phyloP scores from a whole-genome alignment of 2,113 vertebrate species.

The Pyrgilauda ruficollis region DNA sequence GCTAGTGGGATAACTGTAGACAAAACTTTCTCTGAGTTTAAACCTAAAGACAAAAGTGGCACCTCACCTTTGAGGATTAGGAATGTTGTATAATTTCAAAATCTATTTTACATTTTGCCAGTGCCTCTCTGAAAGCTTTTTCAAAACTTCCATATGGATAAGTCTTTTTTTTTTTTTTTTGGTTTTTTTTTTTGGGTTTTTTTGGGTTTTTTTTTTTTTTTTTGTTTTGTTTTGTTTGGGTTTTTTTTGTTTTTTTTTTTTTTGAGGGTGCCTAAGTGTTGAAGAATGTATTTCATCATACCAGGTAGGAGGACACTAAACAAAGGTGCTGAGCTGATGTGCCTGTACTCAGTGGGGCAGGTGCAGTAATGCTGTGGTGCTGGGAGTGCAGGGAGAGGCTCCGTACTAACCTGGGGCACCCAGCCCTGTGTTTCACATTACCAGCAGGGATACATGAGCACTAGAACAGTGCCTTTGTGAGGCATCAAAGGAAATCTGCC shows the following conservation, averaged over 20 bases:
- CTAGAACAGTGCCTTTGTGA: accelerated
- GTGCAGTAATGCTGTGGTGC: background rate
- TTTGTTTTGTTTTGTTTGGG: background rate
- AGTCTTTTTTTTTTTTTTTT: background rate
- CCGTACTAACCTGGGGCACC: background rate
- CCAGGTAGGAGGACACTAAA: background rate
- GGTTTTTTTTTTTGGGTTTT: background rate
- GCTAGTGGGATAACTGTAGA: background rate
- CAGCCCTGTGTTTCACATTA: background rate
- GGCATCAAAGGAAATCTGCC: background rate
- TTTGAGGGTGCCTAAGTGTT: background rate
- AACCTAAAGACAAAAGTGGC: background rate
- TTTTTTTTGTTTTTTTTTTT: background rate
- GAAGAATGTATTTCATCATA: background rate
- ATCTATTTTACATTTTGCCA: conserved; percentile 13
- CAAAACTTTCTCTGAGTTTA: background rate
- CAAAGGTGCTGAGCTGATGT: background rate
- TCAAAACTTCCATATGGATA: background rate
- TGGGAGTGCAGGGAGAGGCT: background rate
- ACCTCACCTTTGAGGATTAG: background rate
- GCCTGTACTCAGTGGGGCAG: accelerated
- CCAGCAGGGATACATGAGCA: accelerated
- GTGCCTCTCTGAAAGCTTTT: conserved; percentile 34
- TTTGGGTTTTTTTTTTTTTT: background rate
- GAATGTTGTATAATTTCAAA: conserved; percentile 21